Conservation (phyloP, 1,140 invertebrate genomes). For the Leptopilina clavipes region DNA sequence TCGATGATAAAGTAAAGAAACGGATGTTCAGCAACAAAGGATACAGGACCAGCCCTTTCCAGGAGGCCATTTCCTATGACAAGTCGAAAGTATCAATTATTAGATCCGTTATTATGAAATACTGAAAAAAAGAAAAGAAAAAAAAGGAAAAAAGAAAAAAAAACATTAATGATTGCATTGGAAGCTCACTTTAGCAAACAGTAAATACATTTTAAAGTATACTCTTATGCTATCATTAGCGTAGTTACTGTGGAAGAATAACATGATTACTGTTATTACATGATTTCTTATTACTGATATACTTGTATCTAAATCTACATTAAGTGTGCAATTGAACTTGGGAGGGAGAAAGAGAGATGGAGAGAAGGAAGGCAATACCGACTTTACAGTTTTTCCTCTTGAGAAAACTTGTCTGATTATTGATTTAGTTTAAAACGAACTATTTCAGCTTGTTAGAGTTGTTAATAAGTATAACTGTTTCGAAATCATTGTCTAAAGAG, state of each 20-base stretch:
- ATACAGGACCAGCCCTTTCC: constrained; percentile 74
- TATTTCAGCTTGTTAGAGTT: neutral
- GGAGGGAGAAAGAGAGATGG: neutral
- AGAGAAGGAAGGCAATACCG: neutral
- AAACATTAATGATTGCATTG: neutral
- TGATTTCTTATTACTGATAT: neutral
- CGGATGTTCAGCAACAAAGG: constrained; percentile 84
- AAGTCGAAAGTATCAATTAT: constrained; percentile 32
- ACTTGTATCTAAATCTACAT: neutral
- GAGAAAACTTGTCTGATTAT: neutral
- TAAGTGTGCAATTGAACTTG: constrained; percentile 14
- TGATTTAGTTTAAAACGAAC: neutral
- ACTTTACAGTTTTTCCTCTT: neutral
- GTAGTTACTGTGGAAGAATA: neutral
- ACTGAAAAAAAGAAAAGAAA: neutral
- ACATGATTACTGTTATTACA: constrained; percentile 14
- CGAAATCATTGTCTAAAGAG: constrained; percentile 1
- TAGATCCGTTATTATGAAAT: constrained; percentile 12
- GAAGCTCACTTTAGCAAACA: constrained; percentile 2
- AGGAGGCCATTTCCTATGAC: constrained; percentile 59
- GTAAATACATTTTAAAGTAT: constrained; percentile 6
- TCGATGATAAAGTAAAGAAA: constrained; percentile 90
- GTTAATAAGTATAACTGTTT: neutral
- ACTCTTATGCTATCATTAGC: neutral
- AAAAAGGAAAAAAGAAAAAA: no score